These are phyloP conservation scores for Callorhinus ursinus DNA, from an alignment of 2,113 vertebrate species.

Conservation along the genomic window DNA sequence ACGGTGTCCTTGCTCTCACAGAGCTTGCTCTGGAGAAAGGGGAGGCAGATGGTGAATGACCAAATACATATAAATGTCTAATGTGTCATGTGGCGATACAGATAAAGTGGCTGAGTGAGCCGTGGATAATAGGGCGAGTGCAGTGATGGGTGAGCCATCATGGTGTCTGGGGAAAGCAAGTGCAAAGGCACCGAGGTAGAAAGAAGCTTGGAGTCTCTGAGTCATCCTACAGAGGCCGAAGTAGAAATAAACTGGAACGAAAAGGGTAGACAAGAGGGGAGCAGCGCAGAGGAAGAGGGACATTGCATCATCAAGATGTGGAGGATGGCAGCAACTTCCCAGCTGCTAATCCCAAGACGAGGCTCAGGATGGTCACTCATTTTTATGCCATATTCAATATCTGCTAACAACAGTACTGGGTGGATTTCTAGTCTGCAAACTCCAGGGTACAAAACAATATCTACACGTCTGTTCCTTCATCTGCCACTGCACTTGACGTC, in stretches of 20 bases:
- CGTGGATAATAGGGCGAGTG: rapidly evolving
- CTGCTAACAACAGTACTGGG: neutral
- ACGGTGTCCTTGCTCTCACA: rapidly evolving
- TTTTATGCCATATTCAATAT: rapidly evolving
- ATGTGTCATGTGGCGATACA: rapidly evolving
- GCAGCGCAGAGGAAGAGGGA: too few relatives aligned
- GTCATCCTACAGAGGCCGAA: too few relatives aligned
- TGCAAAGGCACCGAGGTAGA: neutral
- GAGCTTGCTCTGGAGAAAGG: rapidly evolving
- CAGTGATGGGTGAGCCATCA: rapidly evolving
- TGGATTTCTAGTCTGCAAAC: neutral
- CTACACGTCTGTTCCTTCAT: rapidly evolving
- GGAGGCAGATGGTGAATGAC: neutral
- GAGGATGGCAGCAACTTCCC: neutral
- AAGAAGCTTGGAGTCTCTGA: neutral
- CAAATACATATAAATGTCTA: rapidly evolving
- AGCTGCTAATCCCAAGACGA: rapidly evolving
- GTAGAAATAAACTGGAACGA: neutral
- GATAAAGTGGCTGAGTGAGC: neutral
- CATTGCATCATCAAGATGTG: rapidly evolving
- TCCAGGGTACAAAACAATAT: neutral
- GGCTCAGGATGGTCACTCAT: neutral
- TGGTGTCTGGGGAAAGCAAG: neutral
- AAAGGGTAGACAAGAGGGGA: neutral
- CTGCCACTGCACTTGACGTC: rapidly evolving